A percentile compares a stretch with the other conserved stretches of the same genome.
Conservation (phyloP, 2,797 vertebrate genomes). For the Danio aesculapii region DNA sequence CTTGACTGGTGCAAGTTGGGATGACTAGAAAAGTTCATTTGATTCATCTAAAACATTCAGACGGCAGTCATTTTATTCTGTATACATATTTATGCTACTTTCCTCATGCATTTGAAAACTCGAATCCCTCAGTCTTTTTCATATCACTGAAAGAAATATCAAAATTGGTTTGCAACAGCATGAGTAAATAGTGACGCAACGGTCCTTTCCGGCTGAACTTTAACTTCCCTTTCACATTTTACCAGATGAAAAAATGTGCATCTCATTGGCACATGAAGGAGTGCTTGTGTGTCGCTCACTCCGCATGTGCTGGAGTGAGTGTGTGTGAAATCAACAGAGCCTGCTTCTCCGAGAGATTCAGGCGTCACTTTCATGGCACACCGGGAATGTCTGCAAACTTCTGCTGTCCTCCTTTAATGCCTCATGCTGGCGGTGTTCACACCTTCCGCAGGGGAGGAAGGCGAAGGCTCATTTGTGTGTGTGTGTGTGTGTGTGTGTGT, state of each 20-base stretch:
- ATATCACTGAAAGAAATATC: not conserved
- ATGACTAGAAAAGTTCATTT: too few relatives aligned
- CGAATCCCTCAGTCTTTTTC: not conserved
- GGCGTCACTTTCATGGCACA: not conserved
- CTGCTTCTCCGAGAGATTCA: not conserved
- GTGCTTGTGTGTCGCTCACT: slow-evolving; percentile 2
- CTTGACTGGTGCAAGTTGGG: too few relatives aligned
- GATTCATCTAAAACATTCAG: too few relatives aligned
- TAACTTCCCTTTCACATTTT: not conserved
- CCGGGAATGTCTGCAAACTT: slow-evolving; percentile 7
- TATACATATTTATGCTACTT: too few relatives aligned
- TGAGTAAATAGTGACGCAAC: not conserved
- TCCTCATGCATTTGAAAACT: not conserved
- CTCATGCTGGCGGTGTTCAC: not conserved
- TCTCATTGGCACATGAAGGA: not conserved
- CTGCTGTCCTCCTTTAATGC: slow-evolving; percentile 4
- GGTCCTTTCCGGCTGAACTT: not conserved
- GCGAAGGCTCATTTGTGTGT: slow-evolving; percentile 9
- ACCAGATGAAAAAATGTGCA: not conserved
- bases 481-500: slow-evolving; percentile 36
- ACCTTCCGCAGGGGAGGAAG: slow-evolving; percentile 12
- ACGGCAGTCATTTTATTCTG: too few relatives aligned
- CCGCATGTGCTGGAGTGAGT: not conserved
- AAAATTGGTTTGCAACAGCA: not conserved
- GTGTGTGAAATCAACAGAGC: slow-evolving; percentile 5